Conservation (phyloP, 1,140 invertebrate genomes). For the Physella acuta region DNA sequence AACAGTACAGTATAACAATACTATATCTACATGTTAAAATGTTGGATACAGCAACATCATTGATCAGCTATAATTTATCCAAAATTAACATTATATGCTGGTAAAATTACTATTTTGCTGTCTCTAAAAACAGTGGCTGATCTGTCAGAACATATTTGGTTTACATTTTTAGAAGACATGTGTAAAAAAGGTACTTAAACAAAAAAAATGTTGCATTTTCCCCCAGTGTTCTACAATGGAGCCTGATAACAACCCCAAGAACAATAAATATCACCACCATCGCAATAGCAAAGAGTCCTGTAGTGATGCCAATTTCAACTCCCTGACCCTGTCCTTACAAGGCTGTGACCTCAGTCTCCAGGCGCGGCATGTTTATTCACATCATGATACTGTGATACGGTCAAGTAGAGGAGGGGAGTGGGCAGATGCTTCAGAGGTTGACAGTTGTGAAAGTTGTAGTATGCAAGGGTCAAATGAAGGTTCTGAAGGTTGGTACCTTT, state of each 20-base stretch:
- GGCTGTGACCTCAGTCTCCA: slow-evolving; percentile 15
- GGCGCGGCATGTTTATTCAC: neutral
- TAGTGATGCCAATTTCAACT: slow-evolving; percentile 28
- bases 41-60: no score
- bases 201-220: no score
- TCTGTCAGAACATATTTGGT: no score
- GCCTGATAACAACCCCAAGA: slow-evolving; percentile 1
- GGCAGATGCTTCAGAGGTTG: slow-evolving; percentile 19
- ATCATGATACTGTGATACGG: neutral
- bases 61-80: no score
- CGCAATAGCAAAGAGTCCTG: neutral
- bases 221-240: slow-evolving; percentile 9
- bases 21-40: no score
- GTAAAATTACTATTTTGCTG: no score
- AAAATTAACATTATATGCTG: no score
- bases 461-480: slow-evolving; percentile 54
- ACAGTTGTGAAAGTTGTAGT: slow-evolving; percentile 55
- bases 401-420: neutral
- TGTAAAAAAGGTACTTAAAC: no score
- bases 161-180: no score
- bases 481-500: no score
- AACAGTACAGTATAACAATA: no score
- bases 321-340: slow-evolving; percentile 24
- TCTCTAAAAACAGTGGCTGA: no score
- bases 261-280: slow-evolving; percentile 20